These are phyloP conservation scores for Sylvilagus floridanus DNA, from an alignment of 2,797 vertebrate species.

Conservation along the genomic window DNA sequence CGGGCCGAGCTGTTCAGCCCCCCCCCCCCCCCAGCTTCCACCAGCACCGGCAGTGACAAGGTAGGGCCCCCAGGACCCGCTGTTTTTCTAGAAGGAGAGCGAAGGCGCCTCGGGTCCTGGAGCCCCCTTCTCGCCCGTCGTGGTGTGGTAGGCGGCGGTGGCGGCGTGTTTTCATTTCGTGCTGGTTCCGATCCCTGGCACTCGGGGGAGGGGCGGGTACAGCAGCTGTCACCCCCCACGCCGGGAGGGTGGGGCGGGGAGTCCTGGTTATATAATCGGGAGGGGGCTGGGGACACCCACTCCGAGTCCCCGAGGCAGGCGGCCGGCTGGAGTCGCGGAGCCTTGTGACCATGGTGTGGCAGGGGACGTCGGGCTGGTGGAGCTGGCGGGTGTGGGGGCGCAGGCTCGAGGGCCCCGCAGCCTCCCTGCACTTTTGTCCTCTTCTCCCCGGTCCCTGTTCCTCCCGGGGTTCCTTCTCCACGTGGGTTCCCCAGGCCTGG, in stretches of 20 bases:
- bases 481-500: not conserved
- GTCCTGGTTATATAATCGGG: slow-evolving; percentile 72
- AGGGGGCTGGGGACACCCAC: not conserved
- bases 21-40: not conserved
- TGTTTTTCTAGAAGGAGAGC: slow-evolving; percentile 66
- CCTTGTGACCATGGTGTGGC: not conserved
- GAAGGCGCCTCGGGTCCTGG: slow-evolving; percentile 29
- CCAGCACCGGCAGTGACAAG: not conserved
- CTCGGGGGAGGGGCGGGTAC: slow-evolving; percentile 76
- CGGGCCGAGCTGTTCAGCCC: too few relatives aligned
- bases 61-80: not conserved
- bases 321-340: not conserved
- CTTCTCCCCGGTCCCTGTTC: not conserved
- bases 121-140: not conserved
- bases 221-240: slow-evolving; percentile 80
- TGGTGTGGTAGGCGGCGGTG: slow-evolving; percentile 58
- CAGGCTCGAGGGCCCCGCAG: accelerated
- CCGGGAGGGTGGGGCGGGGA: slow-evolving; percentile 63
- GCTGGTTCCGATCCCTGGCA: slow-evolving; percentile 57
- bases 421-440: not conserved
- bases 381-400: not conserved
- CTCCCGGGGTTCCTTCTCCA: not conserved
- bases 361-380: not conserved
- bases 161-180: slow-evolving; percentile 56
- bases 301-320: not conserved